Percentiles rank a stretch among this genome's conserved stretches.
Conservation (phyloP, 1,140 invertebrate genomes). For the Cheumatopsyche charites region DNA sequence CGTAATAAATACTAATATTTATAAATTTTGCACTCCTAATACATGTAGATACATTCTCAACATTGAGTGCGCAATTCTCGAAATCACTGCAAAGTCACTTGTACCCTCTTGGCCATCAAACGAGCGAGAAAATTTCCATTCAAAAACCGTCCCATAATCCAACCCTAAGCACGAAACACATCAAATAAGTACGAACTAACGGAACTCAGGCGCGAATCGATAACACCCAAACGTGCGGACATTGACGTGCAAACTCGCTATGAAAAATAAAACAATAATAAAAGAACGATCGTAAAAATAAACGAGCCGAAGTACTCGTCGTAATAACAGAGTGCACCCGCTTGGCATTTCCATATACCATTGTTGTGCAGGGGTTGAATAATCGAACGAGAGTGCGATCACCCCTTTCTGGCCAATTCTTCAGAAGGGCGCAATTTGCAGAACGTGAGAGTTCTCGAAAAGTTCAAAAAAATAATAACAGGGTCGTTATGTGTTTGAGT, state of each 20-base stretch:
- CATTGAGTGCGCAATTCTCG: too few relatives aligned
- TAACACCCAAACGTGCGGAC: neutral
- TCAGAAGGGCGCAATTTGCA: slow-evolving; percentile 22
- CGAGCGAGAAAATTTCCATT: too few relatives aligned
- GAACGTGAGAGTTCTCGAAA: neutral
- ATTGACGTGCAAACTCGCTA: slow-evolving; percentile 19
- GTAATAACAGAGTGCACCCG: neutral
- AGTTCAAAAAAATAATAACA: too few relatives aligned
- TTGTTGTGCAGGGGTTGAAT: neutral
- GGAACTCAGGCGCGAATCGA: slow-evolving; percentile 1
- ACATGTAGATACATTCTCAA: too few relatives aligned
- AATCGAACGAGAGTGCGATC: slow-evolving; percentile 12
- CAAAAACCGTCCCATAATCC: too few relatives aligned
- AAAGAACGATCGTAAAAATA: neutral
- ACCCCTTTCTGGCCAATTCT: slow-evolving; percentile 26
- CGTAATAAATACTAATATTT: too few relatives aligned
- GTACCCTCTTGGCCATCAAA: too few relatives aligned
- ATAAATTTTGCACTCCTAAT: too few relatives aligned
- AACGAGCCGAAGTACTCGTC: too few relatives aligned
- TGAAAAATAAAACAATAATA: slow-evolving; percentile 1
- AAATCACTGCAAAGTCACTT: too few relatives aligned
- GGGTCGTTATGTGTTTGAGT: too few relatives aligned
- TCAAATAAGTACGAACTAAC: neutral
- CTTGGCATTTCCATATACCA: slow-evolving; percentile 11
- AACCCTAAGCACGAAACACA: too few relatives aligned